A percentile compares a stretch with the other conserved stretches of the same genome.
phyloP scores from a whole-genome alignment of 2,113 vertebrate genomes.

The Dicrurus megarhynchus region DNA sequence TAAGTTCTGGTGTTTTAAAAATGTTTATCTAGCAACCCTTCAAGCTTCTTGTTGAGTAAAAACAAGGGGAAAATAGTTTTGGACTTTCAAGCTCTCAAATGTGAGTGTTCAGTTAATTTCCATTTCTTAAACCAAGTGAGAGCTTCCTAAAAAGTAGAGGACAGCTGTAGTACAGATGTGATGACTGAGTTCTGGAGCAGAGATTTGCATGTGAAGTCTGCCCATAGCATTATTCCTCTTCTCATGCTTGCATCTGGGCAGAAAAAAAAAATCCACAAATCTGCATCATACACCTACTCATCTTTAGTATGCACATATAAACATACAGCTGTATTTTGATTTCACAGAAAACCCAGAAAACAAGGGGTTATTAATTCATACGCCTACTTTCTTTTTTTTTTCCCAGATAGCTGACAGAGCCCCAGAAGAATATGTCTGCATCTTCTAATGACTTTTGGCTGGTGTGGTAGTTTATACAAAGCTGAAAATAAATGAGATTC shows the following conservation, averaged over 20 bases:
- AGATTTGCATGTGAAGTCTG: not conserved
- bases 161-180: not conserved
- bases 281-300: not conserved
- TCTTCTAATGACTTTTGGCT: not conserved
- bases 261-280: not conserved
- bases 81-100: not conserved
- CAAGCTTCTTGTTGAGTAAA: not conserved
- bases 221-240: not conserved
- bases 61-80: not conserved
- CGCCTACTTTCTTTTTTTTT: not conserved
- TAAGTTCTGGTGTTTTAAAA: not conserved
- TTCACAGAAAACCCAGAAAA: slow-evolving; percentile 7
- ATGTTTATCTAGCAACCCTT: not conserved
- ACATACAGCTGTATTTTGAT: not conserved
- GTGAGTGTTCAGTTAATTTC: not conserved
- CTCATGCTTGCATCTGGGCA: not conserved
- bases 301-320: not conserved
- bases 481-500: not conserved
- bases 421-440: not conserved
- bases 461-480: not conserved
- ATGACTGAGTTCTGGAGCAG: not conserved
- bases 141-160: slow-evolving; percentile 6
- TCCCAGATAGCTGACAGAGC: not conserved
- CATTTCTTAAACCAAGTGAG: not conserved
- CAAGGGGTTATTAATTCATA: not conserved